These are phyloP conservation scores for Tarsius wallacei DNA, from an alignment of 2,797 vertebrate species.

Conservation along the genomic window DNA sequence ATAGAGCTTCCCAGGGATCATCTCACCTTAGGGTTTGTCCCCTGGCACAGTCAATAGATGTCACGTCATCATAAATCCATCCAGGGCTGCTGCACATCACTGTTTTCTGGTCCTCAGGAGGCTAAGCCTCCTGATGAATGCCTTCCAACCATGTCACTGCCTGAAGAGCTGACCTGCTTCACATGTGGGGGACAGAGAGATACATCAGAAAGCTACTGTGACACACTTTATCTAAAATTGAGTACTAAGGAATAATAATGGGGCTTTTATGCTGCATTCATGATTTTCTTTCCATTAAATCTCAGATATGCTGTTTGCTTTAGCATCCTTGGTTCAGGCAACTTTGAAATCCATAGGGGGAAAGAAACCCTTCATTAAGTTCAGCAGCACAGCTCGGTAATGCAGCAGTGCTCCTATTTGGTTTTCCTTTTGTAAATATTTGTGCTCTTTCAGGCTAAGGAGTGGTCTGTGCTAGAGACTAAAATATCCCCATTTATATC, in stretches of 20 bases:
- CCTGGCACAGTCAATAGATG: neutral
- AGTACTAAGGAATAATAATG: constrained; percentile 75
- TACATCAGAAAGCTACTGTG: constrained; percentile 27
- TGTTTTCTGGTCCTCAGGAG: neutral
- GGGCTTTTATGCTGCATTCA: constrained; percentile 70
- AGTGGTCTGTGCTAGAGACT: constrained; percentile 81
- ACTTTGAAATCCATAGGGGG: constrained; percentile 85
- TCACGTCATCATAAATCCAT: neutral
- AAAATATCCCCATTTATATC: constrained; percentile 86
- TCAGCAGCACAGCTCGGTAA: constrained; percentile 61
- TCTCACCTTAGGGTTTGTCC: neutral
- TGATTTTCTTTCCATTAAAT: constrained; percentile 86
- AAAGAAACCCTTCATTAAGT: constrained; percentile 85
- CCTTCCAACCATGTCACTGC: neutral
- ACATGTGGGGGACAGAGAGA: constrained; percentile 1
- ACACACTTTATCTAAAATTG: neutral
- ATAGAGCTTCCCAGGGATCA: neutral
- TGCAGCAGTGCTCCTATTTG: constrained; percentile 73
- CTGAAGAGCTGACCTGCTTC: neutral
- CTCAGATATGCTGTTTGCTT: constrained; percentile 84
- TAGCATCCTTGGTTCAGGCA: constrained; percentile 72
- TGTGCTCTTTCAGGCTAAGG: constrained; percentile 86
- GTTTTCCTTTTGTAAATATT: constrained; percentile 88
- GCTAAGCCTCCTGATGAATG: neutral
- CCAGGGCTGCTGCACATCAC: neutral